A percentile compares a stretch with the other conserved stretches of the same genome.
Conservation (phyloP, 2,113 vertebrate species). For the Salvelinus sp. region DNA sequence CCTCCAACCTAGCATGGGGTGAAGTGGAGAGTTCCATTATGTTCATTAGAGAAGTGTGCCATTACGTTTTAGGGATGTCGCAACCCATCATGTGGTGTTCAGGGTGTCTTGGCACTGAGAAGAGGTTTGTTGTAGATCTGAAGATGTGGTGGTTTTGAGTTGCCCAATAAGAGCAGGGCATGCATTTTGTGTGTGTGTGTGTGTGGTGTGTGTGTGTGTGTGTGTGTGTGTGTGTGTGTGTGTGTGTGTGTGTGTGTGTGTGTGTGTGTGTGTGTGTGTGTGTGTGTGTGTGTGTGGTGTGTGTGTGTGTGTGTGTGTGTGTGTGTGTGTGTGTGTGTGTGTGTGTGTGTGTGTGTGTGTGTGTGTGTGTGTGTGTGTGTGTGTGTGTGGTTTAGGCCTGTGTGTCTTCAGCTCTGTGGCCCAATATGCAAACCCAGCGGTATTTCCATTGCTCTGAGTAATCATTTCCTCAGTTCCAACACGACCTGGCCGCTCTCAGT, state of each 20-base stretch:
- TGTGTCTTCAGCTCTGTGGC: slow-evolving; percentile 19
- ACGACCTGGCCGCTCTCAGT: slow-evolving; percentile 25
- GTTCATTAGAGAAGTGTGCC: no score
- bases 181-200: background rate
- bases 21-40: no score
- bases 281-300: slow-evolving; percentile 3
- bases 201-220: slow-evolving; percentile 3
- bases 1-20: no score
- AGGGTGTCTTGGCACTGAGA: background rate
- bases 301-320: background rate
- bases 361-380: slow-evolving; percentile 7
- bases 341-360: background rate
- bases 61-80: background rate
- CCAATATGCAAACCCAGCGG: slow-evolving; percentile 49
- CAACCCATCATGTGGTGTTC: background rate
- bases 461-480: slow-evolving; percentile 17
- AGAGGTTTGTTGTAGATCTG: background rate
- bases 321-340: background rate
- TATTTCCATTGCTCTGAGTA: slow-evolving; percentile 47
- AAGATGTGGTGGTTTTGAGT: background rate
- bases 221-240: slow-evolving; percentile 4
- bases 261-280: background rate
- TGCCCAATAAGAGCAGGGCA: background rate
- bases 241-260: slow-evolving; percentile 8
- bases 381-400: slow-evolving; percentile 1